Percentiles rank a stretch among this genome's conserved stretches.
Evolutionary conservation across 2,888 invertebrate genomes (phyloP).

Genomic region (Hemistola chrysoprasaria): DNA sequence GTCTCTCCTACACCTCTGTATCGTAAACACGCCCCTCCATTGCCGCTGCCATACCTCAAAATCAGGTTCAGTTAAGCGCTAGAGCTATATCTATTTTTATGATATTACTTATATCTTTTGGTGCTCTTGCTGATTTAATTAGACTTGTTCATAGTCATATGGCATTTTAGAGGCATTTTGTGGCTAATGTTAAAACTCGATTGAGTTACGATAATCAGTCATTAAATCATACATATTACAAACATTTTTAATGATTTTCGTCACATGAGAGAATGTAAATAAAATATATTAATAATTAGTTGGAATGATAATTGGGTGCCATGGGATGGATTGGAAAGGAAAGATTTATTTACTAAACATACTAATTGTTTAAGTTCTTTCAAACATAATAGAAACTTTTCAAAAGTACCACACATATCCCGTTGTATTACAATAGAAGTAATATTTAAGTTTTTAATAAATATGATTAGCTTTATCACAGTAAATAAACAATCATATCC

Average conservation of each 20-base stretch:
- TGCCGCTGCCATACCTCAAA: too few relatives aligned
- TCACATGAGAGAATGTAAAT: constrained; percentile 16
- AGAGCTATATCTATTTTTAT: too few relatives aligned
- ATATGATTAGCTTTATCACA: constrained; percentile 32
- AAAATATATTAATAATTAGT: constrained; percentile 7
- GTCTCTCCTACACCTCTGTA: too few relatives aligned
- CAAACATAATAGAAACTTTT: too few relatives aligned
- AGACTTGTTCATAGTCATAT: too few relatives aligned
- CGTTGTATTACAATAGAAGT: constrained; percentile 14
- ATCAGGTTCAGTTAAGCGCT: too few relatives aligned
- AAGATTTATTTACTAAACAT: constrained; percentile 1
- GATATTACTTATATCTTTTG: constrained; percentile 27
- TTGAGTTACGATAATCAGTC: neutral
- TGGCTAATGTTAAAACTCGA: constrained; percentile 30
- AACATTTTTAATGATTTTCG: neutral
- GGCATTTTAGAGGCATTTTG: constrained; percentile 79
- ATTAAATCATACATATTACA: too few relatives aligned
- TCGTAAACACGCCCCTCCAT: too few relatives aligned
- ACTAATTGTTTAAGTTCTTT: too few relatives aligned
- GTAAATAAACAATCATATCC: constrained; percentile 28
- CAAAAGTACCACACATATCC: constrained; percentile 2
- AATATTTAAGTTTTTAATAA: constrained; percentile 25
- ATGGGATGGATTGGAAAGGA: constrained; percentile 21
- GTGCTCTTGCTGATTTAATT: constrained; percentile 60
- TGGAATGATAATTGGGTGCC: constrained; percentile 25